Percentiles rank a stretch among this genome's conserved stretches.
Conservation (phyloP, 2,797 vertebrate species). For the Pygocentrus nattereri region DNA sequence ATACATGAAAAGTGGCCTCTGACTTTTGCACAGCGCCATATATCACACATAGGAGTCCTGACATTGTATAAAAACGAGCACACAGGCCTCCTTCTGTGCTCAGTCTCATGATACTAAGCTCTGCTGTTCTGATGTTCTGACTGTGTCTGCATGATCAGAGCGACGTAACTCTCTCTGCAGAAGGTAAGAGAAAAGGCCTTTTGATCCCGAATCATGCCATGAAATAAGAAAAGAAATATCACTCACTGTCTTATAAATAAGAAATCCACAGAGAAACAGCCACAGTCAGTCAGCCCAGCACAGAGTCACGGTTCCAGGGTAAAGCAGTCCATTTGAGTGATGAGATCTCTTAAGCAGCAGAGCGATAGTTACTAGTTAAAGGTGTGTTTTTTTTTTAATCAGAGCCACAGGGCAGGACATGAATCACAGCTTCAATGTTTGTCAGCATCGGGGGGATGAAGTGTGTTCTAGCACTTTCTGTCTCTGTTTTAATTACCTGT, state of each 20-base stretch:
- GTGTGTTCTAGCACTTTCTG: slow-evolving; percentile 40
- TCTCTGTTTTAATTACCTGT: slow-evolving; percentile 52
- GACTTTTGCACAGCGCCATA: no score
- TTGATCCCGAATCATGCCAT: slow-evolving; percentile 10
- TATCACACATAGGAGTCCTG: background rate
- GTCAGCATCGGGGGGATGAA: slow-evolving; percentile 22
- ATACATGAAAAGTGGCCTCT: no score
- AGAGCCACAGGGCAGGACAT: slow-evolving; percentile 42
- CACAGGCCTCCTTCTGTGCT: background rate
- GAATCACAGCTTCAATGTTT: slow-evolving; percentile 36
- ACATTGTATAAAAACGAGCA: background rate
- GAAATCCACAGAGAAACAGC: background rate
- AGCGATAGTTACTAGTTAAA: slow-evolving; percentile 22
- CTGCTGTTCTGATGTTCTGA: slow-evolving; percentile 19
- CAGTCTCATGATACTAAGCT: background rate
- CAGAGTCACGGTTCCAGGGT: background rate
- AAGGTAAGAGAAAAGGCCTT: slow-evolving; percentile 5
- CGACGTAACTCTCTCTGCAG: background rate
- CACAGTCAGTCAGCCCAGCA: background rate
- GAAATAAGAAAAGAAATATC: slow-evolving; percentile 12
- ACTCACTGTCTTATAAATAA: background rate
- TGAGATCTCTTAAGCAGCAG: slow-evolving; percentile 24
- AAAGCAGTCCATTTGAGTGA: background rate
- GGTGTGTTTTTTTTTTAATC: slow-evolving; percentile 9
- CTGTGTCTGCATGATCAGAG: slow-evolving; percentile 29